phyloP scores from a whole-genome alignment of 2,888 invertebrate genomes.

The Drymonia ruficornis region DNA sequence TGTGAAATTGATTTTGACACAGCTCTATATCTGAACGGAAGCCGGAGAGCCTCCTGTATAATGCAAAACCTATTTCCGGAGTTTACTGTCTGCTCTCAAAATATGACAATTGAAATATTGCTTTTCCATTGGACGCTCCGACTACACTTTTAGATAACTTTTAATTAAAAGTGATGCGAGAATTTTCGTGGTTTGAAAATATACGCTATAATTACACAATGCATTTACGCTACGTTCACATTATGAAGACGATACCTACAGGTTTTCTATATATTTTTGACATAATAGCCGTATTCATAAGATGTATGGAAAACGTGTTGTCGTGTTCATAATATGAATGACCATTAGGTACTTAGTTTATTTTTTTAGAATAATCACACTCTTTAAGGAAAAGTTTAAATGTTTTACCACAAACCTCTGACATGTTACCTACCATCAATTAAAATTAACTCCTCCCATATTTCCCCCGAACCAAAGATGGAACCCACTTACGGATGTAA shows the following conservation, averaged over 20 bases:
- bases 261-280: no score
- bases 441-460: not conserved
- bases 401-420: no score
- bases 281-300: no score
- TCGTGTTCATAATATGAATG: no score
- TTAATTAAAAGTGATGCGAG: not conserved
- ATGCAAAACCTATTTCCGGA: slow-evolving; percentile 69
- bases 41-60: slow-evolving; percentile 61
- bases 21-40: slow-evolving; percentile 62
- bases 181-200: not conserved
- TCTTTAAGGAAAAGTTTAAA: no score
- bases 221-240: no score
- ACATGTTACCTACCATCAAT: no score
- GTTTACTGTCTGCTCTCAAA: slow-evolving; percentile 51
- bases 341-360: no score
- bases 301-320: no score
- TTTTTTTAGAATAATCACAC: no score
- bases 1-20: slow-evolving; percentile 79
- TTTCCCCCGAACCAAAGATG: slow-evolving; percentile 18
- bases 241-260: no score
- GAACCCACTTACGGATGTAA: slow-evolving; percentile 27
- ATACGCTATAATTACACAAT: no score
- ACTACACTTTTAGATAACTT: slow-evolving; percentile 42
- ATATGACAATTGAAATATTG: slow-evolving; percentile 61
- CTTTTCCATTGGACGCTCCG: slow-evolving; percentile 38